Conservation (phyloP, 2,888 invertebrate genomes). For the Aleiodes leptofemur region DNA sequence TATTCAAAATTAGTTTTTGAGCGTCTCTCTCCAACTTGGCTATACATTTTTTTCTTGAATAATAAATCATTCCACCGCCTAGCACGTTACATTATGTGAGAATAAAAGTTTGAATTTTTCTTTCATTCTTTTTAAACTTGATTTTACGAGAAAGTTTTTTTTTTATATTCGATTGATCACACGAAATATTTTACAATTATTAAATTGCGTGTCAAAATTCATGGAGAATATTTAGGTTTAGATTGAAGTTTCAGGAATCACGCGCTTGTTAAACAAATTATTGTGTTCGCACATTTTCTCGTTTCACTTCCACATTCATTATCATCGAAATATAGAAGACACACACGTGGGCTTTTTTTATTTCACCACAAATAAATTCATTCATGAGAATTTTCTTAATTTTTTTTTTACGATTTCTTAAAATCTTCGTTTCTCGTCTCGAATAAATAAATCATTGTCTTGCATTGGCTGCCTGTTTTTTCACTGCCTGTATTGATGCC, state of each 20-base stretch:
- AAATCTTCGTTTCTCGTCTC: conserved; percentile 1
- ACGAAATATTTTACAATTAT: conserved; percentile 1
- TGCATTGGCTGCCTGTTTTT: conserved; percentile 27
- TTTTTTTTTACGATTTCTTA: not conserved
- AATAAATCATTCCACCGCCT: conserved; percentile 16
- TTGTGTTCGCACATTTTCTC: conserved; percentile 21
- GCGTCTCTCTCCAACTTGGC: conserved; percentile 24
- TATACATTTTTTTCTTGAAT: conserved; percentile 4
- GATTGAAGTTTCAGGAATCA: conserved; percentile 24
- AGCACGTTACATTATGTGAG: conserved; percentile 22
- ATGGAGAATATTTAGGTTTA: conserved; percentile 5
- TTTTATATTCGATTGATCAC: conserved; percentile 6
- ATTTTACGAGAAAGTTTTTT: conserved; percentile 9
- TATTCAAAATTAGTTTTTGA: conserved; percentile 28
- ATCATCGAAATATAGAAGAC: not conserved
- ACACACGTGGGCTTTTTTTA: not conserved
- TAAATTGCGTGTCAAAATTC: not conserved
- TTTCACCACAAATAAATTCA: conserved; percentile 3
- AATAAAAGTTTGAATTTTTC: conserved; percentile 2
- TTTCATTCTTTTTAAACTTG: not conserved
- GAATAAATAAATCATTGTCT: conserved; percentile 7
- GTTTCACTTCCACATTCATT: conserved; percentile 6
- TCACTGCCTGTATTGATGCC: conserved; percentile 34
- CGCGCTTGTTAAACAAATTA: conserved; percentile 14
- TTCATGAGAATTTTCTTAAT: not conserved